Percentiles rank a stretch among this genome's conserved stretches.
Conservation (phyloP, 2,797 vertebrate species). For the Harpagifer antarcticus region DNA sequence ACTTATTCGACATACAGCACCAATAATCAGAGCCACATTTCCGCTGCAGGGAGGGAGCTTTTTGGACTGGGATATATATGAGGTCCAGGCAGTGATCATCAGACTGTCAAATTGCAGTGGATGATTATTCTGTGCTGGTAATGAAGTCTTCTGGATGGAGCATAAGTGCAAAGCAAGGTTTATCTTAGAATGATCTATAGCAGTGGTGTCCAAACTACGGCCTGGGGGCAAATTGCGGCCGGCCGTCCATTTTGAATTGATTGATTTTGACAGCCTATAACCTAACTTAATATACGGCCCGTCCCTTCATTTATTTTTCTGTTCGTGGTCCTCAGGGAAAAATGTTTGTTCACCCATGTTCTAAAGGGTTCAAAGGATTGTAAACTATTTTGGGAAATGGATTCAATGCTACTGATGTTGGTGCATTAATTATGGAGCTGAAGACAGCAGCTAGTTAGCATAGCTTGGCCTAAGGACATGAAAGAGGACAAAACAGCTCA, state of each 20-base stretch:
- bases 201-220: no score
- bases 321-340: no score
- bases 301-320: no score
- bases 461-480: constrained; percentile 9
- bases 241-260: no score
- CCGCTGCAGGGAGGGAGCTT: constrained; percentile 64
- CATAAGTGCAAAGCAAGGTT: constrained; percentile 24
- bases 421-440: neutral
- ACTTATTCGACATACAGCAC: constrained; percentile 65
- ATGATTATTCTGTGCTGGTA: constrained; percentile 22
- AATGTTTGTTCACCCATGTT: no score
- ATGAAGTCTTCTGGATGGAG: constrained; percentile 22
- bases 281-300: no score
- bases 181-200: constrained; percentile 11
- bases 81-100: constrained; percentile 62
- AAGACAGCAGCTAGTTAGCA: neutral
- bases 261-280: no score
- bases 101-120: constrained; percentile 53
- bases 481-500: neutral
- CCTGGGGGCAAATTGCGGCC: no score
- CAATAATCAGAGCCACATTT: constrained; percentile 83
- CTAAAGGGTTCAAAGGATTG: neutral
- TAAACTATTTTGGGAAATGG: neutral
- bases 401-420: neutral
- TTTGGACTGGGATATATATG: constrained; percentile 32